Evolutionary conservation across 2,797 vertebrate species (phyloP).

Genomic region (Cirrhinus molitorella): DNA sequence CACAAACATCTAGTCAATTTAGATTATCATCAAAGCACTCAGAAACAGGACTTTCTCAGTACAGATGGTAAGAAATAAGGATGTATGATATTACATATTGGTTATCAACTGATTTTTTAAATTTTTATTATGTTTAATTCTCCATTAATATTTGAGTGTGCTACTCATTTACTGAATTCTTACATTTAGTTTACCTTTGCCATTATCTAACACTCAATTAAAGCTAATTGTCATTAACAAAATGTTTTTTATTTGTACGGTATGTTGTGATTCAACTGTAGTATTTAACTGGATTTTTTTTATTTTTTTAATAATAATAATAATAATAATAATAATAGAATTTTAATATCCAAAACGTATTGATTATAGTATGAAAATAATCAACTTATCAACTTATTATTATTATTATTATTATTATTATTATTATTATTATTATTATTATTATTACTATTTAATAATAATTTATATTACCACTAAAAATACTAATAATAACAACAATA

Average conservation of each 20-base stretch:
- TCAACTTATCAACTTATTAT: not conserved
- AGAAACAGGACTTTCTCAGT: not conserved
- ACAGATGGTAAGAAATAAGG: not conserved
- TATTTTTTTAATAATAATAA: no score
- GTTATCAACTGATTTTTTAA: not conserved
- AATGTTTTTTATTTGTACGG: not conserved
- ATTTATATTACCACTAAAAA: no score
- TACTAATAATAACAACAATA: no score
- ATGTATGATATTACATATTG: not conserved
- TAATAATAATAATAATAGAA: not conserved
- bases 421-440: not conserved
- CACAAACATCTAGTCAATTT: not conserved
- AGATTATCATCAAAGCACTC: slow-evolving; percentile 11
- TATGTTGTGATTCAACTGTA: not conserved
- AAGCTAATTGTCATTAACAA: not conserved
- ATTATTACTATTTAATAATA: no score
- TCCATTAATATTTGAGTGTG: not conserved
- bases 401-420: not conserved
- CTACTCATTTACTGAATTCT: not conserved
- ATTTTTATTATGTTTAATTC: not conserved
- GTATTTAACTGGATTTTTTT: not conserved
- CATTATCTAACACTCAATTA: not conserved
- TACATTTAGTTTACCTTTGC: not conserved
- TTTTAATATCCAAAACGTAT: not conserved
- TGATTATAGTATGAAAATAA: not conserved